A percentile compares a stretch with the other conserved stretches of the same genome.
phyloP scores from a whole-genome alignment of 1,140 invertebrate species.

The Tribolium madens region DNA sequence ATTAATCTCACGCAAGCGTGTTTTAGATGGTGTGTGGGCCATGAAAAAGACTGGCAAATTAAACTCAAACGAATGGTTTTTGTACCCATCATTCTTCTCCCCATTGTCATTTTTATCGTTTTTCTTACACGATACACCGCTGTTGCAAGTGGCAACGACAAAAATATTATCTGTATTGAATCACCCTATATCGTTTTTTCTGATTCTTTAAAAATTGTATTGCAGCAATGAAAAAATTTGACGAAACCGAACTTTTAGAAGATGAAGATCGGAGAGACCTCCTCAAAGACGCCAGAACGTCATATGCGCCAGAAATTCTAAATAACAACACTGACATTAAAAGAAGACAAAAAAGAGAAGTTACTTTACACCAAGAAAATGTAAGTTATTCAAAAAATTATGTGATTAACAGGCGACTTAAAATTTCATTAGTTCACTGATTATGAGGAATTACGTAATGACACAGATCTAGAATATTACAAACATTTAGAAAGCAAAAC shows the following conservation, averaged over 20 bases:
- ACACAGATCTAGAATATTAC: conserved; percentile 1
- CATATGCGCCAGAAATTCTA: not conserved
- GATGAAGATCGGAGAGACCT: conserved; percentile 35
- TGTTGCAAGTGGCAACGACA: not conserved
- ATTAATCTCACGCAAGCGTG: conserved; percentile 17
- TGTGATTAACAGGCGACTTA: not conserved
- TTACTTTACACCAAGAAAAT: not conserved
- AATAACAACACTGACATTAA: not conserved
- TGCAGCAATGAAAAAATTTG: conserved; percentile 21
- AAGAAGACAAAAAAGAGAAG: not conserved
- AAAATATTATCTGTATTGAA: conserved; percentile 20
- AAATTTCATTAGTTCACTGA: conserved; percentile 10
- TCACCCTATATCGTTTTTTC: not conserved
- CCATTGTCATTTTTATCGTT: conserved; percentile 53
- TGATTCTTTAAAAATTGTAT: not conserved
- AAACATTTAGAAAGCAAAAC: conserved; percentile 38
- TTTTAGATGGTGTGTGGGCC: conserved; percentile 62
- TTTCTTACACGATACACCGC: conserved; percentile 43
- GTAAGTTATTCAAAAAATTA: not conserved
- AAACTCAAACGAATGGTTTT: conserved; percentile 59
- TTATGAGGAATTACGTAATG: conserved; percentile 7
- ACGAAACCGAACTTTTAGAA: conserved; percentile 29
- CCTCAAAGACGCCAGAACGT: conserved; percentile 39
- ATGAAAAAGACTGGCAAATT: conserved; percentile 57
- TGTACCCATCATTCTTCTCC: conserved; percentile 58